These are phyloP conservation scores for Toxotes lorentzi DNA, from an alignment of 2,797 vertebrate genomes.

Conservation along the genomic window DNA sequence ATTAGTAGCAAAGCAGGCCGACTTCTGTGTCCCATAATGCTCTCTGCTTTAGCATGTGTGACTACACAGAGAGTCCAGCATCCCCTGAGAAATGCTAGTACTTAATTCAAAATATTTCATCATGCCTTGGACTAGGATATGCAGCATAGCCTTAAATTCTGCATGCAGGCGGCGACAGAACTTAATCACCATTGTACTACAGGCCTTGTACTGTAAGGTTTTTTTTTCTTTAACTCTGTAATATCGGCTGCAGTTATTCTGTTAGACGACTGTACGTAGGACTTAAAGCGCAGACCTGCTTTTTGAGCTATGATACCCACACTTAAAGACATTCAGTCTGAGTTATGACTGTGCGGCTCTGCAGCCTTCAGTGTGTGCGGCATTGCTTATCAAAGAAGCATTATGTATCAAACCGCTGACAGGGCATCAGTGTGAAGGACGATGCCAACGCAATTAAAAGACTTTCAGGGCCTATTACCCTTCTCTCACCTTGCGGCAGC, in stretches of 20 bases:
- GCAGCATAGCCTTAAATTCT: conserved; percentile 3
- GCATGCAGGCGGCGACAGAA: background rate
- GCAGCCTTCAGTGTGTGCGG: conserved; percentile 49
- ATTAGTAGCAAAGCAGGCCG: conserved; percentile 1
- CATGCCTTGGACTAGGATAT: background rate
- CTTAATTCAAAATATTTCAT: background rate
- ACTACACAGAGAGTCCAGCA: background rate
- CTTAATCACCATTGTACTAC: background rate
- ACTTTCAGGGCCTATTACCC: conserved; percentile 65
- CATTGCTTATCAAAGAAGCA: conserved; percentile 51
- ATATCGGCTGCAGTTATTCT: background rate
- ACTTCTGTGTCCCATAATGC: background rate
- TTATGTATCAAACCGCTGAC: conserved; percentile 62
- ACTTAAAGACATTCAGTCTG: conserved; percentile 24
- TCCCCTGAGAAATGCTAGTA: background rate
- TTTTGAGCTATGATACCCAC: conserved; percentile 6
- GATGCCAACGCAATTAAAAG: conserved; percentile 60
- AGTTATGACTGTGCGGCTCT: conserved; percentile 45
- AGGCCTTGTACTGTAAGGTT: too few relatives aligned
- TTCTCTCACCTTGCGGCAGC: conserved; percentile 65
- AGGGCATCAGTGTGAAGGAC: conserved; percentile 69
- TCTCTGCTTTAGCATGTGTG: background rate
- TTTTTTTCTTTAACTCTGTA: background rate
- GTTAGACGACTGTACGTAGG: background rate
- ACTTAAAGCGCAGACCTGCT: background rate